Base-by-base conservation (phyloP, 2,888 invertebrate genomes). In the Drosophila birchii region DNA sequence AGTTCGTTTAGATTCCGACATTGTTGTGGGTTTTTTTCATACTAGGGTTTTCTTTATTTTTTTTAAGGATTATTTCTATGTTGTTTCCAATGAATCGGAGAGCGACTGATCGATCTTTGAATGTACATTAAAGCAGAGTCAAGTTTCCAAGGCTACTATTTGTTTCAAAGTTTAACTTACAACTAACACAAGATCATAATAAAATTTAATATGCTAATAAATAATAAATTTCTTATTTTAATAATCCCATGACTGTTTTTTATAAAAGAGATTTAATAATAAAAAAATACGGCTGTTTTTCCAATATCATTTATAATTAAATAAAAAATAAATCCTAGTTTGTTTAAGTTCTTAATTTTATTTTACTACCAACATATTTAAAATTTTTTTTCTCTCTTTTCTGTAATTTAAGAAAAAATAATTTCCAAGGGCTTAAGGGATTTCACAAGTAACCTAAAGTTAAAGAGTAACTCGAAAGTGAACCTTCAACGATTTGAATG, bases 401-500 rank as follows among this genome's bases (percentile, higher is more conserved):
- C 34, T 45, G 23, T 18, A 11, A 14, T 16, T 34, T 45, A 34
- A 23, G 23, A 23, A 68, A 26, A 7, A 55, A 47, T 7, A 38
- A 45, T 38, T 45, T 67, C 11, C 12, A 11, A 32, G 11, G 2
- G 18, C 23, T 20, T 18, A 63, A 41, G 39, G 8, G 16, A 41
- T 49, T 43, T 67, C 45, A 56, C 26, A 44, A 45, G 3, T 11
- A 68, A 68, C 47, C 67, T 41, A 68, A 68, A 20, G 29, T 8
- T 14, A 68, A 68, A 39, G 34, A 47, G 26, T 20, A 68, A 68
- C 68, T 56, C 20, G 14, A 68, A 56, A 47, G 36, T 18, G 26
- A 68, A 68, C 26, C 12, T 34, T 64, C 45, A 67, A 68, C 69
- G 41, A 49, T 39, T 45, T 39, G 26, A 47, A 41, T 45, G 20